A percentile compares a stretch with the other conserved stretches of the same genome.
Evolutionary conservation across 1,140 invertebrate species (phyloP).

Genomic region (Brachionus sp.): DNA sequence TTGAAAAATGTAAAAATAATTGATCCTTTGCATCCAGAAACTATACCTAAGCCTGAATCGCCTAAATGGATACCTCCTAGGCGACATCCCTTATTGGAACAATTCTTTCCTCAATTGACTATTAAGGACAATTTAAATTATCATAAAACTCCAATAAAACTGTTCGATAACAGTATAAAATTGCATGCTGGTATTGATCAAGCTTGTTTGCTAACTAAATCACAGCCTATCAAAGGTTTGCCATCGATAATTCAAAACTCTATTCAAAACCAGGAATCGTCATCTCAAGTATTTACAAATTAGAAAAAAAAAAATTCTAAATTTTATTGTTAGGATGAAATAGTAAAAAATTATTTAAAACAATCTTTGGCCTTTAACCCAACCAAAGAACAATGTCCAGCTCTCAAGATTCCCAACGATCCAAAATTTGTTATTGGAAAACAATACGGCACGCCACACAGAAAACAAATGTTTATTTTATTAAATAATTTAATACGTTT

Average conservation of each 20-base stretch:
- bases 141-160: constrained; percentile 1
- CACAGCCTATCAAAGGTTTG: not conserved
- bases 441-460: constrained; percentile 25
- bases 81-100: constrained; percentile 35
- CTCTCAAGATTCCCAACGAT: not conserved
- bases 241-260: not conserved
- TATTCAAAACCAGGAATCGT: not conserved
- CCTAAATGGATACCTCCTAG: constrained; percentile 29
- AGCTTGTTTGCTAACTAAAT: constrained; percentile 41
- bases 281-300: not conserved
- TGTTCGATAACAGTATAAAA: constrained; percentile 11
- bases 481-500: constrained; percentile 34
- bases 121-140: not conserved
- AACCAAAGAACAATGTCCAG: not conserved
- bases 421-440: constrained; percentile 17
- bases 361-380: constrained; percentile 43
- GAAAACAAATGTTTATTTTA: constrained; percentile 39
- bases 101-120: constrained; percentile 24
- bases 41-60: not conserved
- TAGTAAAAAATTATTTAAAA: constrained; percentile 15
- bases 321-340: not conserved
- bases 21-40: constrained; percentile 42
- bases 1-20: constrained; percentile 26
- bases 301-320: not conserved
- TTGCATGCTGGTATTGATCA: constrained; percentile 46